Percentiles rank a stretch among this genome's conserved stretches.
Conservation (phyloP, 2,888 invertebrate genomes). For the Rhimphoctona megacephalus region DNA sequence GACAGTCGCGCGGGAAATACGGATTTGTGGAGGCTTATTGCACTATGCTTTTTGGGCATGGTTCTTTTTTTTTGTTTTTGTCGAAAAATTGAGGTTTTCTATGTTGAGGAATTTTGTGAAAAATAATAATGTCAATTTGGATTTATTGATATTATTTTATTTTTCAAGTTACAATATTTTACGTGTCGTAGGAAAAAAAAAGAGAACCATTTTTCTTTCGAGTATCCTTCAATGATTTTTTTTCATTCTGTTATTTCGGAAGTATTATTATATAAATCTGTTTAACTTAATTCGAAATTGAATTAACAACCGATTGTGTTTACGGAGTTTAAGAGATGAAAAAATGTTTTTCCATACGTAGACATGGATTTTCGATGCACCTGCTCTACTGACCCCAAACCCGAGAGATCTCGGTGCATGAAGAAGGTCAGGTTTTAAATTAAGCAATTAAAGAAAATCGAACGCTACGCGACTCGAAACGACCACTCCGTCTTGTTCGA, state of each 20-base stretch:
- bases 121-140: background rate
- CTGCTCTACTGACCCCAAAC: conserved; percentile 62
- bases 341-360: background rate
- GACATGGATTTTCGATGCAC: conserved; percentile 19
- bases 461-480: conserved; percentile 36
- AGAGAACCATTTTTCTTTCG: too few relatives aligned
- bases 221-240: too few relatives aligned
- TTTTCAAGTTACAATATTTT: background rate
- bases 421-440: conserved; percentile 46
- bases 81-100: background rate
- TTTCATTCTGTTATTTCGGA: background rate
- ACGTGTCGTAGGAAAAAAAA: too few relatives aligned
- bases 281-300: background rate
- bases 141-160: background rate
- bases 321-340: background rate
- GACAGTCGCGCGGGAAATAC: conserved; percentile 5
- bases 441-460: conserved; percentile 57
- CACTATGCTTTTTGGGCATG: background rate
- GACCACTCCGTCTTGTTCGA: background rate
- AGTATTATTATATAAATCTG: too few relatives aligned
- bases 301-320: background rate
- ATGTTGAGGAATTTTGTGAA: background rate
- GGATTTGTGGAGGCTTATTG: background rate
- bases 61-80: background rate
- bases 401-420: conserved; percentile 19